Percentiles rank a stretch among this genome's conserved stretches.
Conservation (phyloP, 2,888 invertebrate genomes). For the Drosophila fungiperda region DNA sequence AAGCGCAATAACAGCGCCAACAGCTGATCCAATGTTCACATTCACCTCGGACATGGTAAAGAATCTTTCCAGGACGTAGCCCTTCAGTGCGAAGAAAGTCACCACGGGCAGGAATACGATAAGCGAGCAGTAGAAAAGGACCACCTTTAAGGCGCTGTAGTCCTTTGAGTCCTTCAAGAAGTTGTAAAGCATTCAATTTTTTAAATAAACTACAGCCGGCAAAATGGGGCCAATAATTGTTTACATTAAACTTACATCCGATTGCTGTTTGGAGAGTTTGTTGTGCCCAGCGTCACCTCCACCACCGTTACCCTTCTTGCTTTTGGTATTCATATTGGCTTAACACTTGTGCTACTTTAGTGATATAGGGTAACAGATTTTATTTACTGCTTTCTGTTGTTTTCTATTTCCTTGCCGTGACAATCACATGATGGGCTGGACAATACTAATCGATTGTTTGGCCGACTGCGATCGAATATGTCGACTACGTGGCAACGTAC, state of each 20-base stretch:
- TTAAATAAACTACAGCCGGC: slow-evolving; percentile 42
- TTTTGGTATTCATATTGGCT: slow-evolving; percentile 58
- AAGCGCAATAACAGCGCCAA: slow-evolving; percentile 90
- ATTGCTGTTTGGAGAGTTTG: slow-evolving; percentile 53
- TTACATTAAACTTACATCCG: slow-evolving; percentile 51
- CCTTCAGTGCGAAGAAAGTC: slow-evolving; percentile 90
- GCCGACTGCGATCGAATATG: slow-evolving; percentile 28
- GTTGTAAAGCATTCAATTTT: not conserved
- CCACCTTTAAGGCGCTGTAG: slow-evolving; percentile 90
- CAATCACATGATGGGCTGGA: slow-evolving; percentile 67
- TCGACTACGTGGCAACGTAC: slow-evolving; percentile 24
- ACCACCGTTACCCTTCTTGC: slow-evolving; percentile 47
- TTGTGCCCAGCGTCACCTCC: slow-evolving; percentile 36
- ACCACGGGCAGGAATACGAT: slow-evolving; percentile 91
- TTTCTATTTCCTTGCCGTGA: slow-evolving; percentile 47
- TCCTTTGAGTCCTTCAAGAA: slow-evolving; percentile 86
- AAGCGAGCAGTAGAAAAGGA: slow-evolving; percentile 90
- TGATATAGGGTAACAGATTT: slow-evolving; percentile 16
- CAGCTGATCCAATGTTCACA: slow-evolving; percentile 92
- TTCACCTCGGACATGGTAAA: slow-evolving; percentile 86
- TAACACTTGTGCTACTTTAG: slow-evolving; percentile 13
- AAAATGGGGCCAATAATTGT: slow-evolving; percentile 6
- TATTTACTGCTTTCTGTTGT: slow-evolving; percentile 31
- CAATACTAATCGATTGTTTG: slow-evolving; percentile 18
- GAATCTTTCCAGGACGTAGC: slow-evolving; percentile 89